Evolutionary conservation across 2,888 invertebrate genomes (phyloP), one percentile per base, ranked within the genome.

Genomic region (Sarcophaga rosellei): DNA sequence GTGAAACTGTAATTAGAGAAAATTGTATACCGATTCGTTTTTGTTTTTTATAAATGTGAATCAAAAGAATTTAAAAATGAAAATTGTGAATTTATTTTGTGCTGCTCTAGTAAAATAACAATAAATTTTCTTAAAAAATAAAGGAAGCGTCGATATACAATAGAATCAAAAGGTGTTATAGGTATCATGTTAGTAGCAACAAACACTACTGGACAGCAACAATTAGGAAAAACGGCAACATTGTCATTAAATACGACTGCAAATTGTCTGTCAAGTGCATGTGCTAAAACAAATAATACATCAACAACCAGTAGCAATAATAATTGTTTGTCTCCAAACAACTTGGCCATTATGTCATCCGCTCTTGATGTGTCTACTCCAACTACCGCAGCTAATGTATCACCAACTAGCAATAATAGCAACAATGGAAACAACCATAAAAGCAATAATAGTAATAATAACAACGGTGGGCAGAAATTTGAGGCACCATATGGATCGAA

Each of bases 341-440:
- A 69, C 15, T 78, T 83, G 61, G 15, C 15, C 66, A 73, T 78
- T 73, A 83, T 83, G 82, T 78, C 82, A 77, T 83, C 82, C 72
- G 70, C 76, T 59, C 47, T 77, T 53, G 82, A 72, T 65, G 65
- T 68, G 44, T 73, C 82, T 53, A 66, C 70, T 65, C 77, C 82
- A 62, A 77, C 73, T 23, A 53, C 11, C 20, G 25, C 65, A 2
- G 21, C 76, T 44, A 76, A 20, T 2, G 65, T 82, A 47, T 82
- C 82, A 3, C 72, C 82, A 10, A 53, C 61, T 4, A 77, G 44
- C 47, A 70, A 65, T n/a, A 65, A 57, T 25, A 83, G 66, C 53
- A 20, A 17, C 5, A 81, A 53, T 75, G 72, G 66, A 17, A 83
- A 68, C 10, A 82, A 73, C 59, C 59, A 61, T 21, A 77, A 77